Percentiles rank a stretch among this genome's conserved stretches.
Conservation (phyloP, 2,888 invertebrate species). For the Watsonalla binaria region DNA sequence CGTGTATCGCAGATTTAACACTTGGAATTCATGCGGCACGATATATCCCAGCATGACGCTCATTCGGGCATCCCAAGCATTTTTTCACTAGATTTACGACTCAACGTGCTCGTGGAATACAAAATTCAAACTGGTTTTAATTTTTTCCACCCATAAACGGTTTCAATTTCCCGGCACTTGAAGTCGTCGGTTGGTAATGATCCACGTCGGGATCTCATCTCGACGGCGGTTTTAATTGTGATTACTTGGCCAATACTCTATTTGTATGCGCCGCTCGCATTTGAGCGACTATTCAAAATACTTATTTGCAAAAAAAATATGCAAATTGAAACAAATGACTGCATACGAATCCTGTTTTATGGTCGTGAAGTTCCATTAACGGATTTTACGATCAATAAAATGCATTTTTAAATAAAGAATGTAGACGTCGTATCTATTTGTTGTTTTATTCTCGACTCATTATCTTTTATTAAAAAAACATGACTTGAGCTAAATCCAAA, state of each 20-base stretch:
- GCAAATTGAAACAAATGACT: constrained; percentile 6
- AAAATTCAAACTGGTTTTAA: constrained; percentile 29
- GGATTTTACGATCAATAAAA: neutral
- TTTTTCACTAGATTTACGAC: constrained; percentile 26
- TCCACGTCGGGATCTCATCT: constrained; percentile 27
- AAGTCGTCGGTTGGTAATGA: constrained; percentile 35
- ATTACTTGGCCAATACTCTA: constrained; percentile 34
- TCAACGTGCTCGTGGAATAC: constrained; percentile 25
- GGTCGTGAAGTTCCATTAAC: neutral
- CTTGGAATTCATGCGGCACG: neutral
- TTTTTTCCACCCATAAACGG: constrained; percentile 38
- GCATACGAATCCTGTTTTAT: neutral
- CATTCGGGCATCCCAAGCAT: constrained; percentile 8
- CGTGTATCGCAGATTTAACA: neutral
- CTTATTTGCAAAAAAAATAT: constrained; percentile 13
- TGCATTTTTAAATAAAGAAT: too few species aligned
- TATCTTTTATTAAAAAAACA: too few species aligned
- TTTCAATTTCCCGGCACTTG: constrained; percentile 41
- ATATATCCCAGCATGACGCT: neutral
- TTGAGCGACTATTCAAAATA: constrained; percentile 13
- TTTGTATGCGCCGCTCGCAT: constrained; percentile 36
- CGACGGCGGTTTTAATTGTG: constrained; percentile 37
- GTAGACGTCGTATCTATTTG: too few species aligned
- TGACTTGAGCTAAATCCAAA: too few species aligned
- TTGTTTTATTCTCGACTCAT: too few species aligned